phyloP scores from a whole-genome alignment of 2,113 vertebrate genomes.

The Pipra filicauda region DNA sequence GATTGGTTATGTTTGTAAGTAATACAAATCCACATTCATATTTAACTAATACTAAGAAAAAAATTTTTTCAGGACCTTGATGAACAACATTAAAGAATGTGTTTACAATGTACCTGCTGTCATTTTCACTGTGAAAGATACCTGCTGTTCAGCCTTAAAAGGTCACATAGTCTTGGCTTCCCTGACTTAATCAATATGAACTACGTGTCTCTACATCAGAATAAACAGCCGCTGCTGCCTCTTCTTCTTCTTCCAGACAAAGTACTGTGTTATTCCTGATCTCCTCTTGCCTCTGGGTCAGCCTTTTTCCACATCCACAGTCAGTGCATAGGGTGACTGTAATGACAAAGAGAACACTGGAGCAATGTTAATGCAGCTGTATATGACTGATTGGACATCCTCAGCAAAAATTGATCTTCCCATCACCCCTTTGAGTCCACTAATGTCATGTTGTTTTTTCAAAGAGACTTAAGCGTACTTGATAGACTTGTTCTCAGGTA shows the following conservation, averaged over 20 bases:
- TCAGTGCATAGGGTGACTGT: constrained; percentile 18
- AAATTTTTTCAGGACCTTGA: not conserved
- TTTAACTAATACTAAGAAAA: not conserved
- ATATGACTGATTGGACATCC: constrained; percentile 67
- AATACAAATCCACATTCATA: not conserved
- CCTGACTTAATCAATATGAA: constrained; percentile 59
- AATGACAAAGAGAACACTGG: constrained; percentile 59
- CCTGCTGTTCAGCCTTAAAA: constrained; percentile 43
- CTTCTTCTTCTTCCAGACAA: not conserved
- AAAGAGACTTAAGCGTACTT: constrained; percentile 73
- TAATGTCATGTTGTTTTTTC: constrained; percentile 73
- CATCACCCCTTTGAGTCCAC: constrained; percentile 64
- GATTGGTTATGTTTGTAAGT: not conserved
- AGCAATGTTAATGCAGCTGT: constrained; percentile 60
- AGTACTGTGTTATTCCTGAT: constrained; percentile 21
- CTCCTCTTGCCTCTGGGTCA: constrained; percentile 24
- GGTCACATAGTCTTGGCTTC: constrained; percentile 59
- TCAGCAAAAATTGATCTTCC: constrained; percentile 84
- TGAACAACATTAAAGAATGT: not conserved
- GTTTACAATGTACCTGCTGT: not conserved
- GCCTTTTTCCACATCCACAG: constrained; percentile 44
- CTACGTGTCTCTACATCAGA: constrained; percentile 50
- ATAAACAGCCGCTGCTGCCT: constrained; percentile 41
- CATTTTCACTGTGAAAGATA: constrained; percentile 27
- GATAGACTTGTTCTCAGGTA: constrained; percentile 81